Conservation (phyloP, 2,888 invertebrate species). For the Sminthurinus aureus region DNA sequence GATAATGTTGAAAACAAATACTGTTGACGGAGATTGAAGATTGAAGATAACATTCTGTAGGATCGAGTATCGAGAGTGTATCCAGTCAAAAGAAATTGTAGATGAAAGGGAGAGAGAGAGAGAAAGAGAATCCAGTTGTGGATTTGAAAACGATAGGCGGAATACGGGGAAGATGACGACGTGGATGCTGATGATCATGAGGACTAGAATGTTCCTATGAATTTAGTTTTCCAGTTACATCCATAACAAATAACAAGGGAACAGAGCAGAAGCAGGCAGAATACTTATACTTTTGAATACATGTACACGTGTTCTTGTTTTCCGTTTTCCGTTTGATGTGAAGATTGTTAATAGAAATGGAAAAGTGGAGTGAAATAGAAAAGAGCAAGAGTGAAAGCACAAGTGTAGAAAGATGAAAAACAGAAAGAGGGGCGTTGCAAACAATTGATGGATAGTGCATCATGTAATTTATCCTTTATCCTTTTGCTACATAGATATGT, state of each 20-base stretch:
- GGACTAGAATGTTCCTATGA: too few species aligned
- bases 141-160: too few species aligned
- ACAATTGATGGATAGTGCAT: not conserved
- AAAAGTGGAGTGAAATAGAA: conserved; percentile 32
- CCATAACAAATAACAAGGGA: not conserved
- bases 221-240: not conserved
- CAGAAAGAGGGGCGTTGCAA: not conserved
- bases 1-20: not conserved
- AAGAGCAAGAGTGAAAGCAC: conserved; percentile 16
- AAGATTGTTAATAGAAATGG: conserved; percentile 3
- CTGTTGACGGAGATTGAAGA: not conserved
- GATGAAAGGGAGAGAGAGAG: conserved; percentile 3
- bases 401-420: not conserved
- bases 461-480: too few species aligned
- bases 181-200: too few species aligned
- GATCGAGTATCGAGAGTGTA: not conserved
- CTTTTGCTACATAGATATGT: too few species aligned
- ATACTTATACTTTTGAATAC: not conserved
- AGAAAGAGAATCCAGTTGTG: too few species aligned
- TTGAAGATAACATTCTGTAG: not conserved
- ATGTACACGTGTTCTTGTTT: not conserved
- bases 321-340: not conserved
- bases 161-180: too few species aligned
- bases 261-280: not conserved
- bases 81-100: conserved; percentile 11